Evolutionary conservation across 2,113 vertebrate species (phyloP).

Genomic region (Talpa occidentalis): DNA sequence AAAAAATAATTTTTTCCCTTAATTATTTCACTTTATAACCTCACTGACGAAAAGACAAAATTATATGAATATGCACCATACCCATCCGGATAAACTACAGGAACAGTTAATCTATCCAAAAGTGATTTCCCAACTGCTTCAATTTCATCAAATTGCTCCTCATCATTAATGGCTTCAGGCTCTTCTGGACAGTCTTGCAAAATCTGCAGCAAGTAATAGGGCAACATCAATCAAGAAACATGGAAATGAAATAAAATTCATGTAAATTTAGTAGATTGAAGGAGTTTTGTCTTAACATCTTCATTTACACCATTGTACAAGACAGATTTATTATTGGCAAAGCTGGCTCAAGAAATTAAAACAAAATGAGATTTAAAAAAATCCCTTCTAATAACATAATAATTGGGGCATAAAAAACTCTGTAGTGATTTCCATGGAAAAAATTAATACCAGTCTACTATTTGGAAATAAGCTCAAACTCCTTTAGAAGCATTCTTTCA

Average conservation of each 20-base stretch:
- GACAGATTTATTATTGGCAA: not conserved
- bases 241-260: not conserved
- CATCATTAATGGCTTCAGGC: conserved; percentile 88
- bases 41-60: conserved; percentile 53
- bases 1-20: conserved; percentile 16
- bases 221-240: conserved; percentile 56
- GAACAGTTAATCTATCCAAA: conserved; percentile 95
- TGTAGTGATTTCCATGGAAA: conserved; percentile 1
- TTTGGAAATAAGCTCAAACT: conserved; percentile 40
- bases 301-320: not conserved
- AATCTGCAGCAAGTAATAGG: conserved; percentile 86
- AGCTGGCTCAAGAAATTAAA: conserved; percentile 16
- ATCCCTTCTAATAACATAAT: not conserved
- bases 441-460: conserved; percentile 5
- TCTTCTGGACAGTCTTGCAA: conserved; percentile 92
- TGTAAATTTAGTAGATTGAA: conserved; percentile 3
- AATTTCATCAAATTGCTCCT: conserved; percentile 93
- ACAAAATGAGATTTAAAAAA: conserved; percentile 8
- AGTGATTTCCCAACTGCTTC: conserved; percentile 95
- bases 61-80: conserved; percentile 82
- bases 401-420: not conserved
- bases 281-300: not conserved
- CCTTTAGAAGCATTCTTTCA: conserved; percentile 33
- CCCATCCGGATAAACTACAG: conserved; percentile 98
- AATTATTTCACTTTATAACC: not conserved